Conservation (phyloP, 2,797 vertebrate species). For the Propithecus deckenii region DNA sequence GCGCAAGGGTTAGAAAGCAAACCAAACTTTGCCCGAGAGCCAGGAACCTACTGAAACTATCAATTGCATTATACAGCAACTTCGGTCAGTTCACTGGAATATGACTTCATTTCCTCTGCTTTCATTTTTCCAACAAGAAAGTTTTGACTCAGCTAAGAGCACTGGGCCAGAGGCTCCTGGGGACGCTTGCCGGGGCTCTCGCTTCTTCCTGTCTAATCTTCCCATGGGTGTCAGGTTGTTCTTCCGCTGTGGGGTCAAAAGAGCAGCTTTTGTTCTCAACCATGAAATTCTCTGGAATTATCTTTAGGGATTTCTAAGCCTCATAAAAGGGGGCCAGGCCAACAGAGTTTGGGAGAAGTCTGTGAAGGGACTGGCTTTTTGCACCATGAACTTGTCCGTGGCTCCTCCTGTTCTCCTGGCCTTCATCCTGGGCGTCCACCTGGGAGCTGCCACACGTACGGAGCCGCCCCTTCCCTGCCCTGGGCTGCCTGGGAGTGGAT, state of each 20-base stretch:
- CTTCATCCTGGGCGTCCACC: background rate
- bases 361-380: background rate
- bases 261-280: background rate
- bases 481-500: background rate
- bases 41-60: background rate
- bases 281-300: conserved; percentile 13
- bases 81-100: background rate
- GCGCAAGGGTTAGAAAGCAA: background rate
- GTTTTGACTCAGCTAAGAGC: background rate
- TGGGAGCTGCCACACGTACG: background rate
- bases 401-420: background rate
- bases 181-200: too few species aligned
- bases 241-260: rapidly evolving
- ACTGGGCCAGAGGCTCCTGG: rapidly evolving
- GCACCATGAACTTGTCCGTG: background rate
- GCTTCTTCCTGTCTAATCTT: background rate
- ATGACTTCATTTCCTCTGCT: background rate
- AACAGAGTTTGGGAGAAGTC: background rate
- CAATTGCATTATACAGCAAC: background rate
- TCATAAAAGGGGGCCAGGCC: background rate
- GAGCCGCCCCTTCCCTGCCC: background rate
- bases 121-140: background rate
- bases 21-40: background rate
- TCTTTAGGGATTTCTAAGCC: background rate
- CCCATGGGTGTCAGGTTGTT: background rate